Evolutionary conservation across 1,140 invertebrate species (phyloP), one percentile per base, ranked within the genome.

Genomic region (Zaprionus camerounensis): DNA sequence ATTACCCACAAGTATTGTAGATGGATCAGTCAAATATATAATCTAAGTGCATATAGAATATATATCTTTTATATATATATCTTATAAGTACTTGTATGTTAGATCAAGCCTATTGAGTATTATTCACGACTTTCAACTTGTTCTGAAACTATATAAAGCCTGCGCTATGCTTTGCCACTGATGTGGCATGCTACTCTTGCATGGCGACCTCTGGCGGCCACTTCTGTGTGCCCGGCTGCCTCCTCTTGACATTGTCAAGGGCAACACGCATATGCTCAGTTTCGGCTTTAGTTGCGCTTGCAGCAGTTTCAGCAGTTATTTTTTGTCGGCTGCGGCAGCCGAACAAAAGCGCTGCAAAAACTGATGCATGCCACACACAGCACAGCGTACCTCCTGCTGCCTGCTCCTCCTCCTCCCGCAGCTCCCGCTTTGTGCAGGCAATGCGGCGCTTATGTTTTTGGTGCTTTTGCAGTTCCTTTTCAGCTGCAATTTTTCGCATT

Each of bases 191-290:
- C 28, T 15, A 3, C 41, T 44, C 2, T 17, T 3, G 41, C n/a
- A 6, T 44, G 49, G 63, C 67, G 71, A 78, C 74, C 82, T 79
- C 74, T 71, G 81, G 58, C 61, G 82, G 70, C 78, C 78, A 85
- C 82, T 76, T 62, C 58, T 71, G 81, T 76, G 71, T 63, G 76
- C 65, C 63, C 49, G 15, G 62, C 46, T 77, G 76, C 61, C 41
- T 64, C 69, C 64, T 77, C 83, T 80, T 86, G 82, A 87, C 82
- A 86, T 77, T 85, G 82, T 66, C 82, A 86, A 86, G 82, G 83
- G 65, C 85, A 46, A 69, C 24, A 12, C 55, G 61, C 73, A 76
- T 71, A 85, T 76, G 66, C 55, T 76, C 57, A 34, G 20, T 62
- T 70, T 55, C 53, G 49, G 55, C 15, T 36, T 31, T 61, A 63